Evolutionary conservation across 1,140 invertebrate species (phyloP), one percentile per base, ranked within the genome.

Genomic region (Cyclina sinensis): DNA sequence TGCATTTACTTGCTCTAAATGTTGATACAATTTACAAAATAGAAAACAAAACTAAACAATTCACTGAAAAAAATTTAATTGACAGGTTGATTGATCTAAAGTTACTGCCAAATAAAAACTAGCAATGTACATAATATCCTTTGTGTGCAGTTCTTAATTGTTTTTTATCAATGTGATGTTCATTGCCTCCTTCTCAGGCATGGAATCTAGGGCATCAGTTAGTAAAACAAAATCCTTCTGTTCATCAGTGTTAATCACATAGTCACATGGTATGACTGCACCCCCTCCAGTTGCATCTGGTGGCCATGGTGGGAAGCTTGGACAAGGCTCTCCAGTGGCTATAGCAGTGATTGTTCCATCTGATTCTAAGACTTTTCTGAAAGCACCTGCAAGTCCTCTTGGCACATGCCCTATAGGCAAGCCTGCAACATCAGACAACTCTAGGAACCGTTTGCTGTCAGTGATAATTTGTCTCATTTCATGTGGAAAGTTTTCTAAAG

Each of bases 261-360:
- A 59, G 12, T 32, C 2, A 27, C 78, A 81, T 57, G 78, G 51
- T 46, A 81, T 81, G 9, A 81, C 78, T 27, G 78, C 54, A 27
- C 80, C 80, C 27, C 81, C 87, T 65, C 80, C 87, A 14, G 30
- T 51, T 30, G 73, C 81, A n/a, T 76, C 5, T 65, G n/a, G 70
- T 62, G 87, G 80, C 87, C 80, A 89, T 21, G 57, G 70, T 48
- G 68, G 70, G 46, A 89, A 89, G 35, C 87, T 89, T 48, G 70
- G 68, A 1, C 68, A 35, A 39, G 79, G 80, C 32, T 83, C 48
- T 21, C 87, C 87, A 21, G 21, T 84, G 0, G 54, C 24, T 37
- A 37, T 80, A 9, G 79, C 65, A 39, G 18, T 48, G 18, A 89
- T 59, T 18, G n/a, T n/a, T n/a, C 43, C 43, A 76, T 24, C 73